Evolutionary conservation across 2,797 vertebrate genomes (phyloP), one percentile per base, ranked within the genome.

Genomic region (Galaxias olidus): DNA sequence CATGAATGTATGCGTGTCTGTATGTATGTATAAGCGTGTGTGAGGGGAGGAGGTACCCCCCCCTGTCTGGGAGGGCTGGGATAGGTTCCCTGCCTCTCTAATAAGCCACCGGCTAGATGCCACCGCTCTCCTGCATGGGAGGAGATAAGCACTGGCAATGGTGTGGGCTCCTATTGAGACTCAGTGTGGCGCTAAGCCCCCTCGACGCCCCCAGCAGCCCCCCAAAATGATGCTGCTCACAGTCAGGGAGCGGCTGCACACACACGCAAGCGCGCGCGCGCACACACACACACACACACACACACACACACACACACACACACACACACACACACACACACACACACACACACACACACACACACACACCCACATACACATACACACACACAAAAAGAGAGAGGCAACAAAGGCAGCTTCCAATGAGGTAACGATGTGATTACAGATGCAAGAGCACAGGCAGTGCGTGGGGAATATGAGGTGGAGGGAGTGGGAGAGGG

Each of bases 61-160:
- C 20, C 58, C 58, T 19, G n/a, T 30, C 42, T n/a, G 14, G 46
- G 45, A 18, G 20, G 72, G 86, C 86, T 88, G 86, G 88, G 84
- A 87, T 85, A 84, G 72, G 75, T 87, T 88, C 81, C 82, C 83
- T 80, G 88, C 79, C 79, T 88, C 79, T 84, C 85, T 91, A 91
- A 93, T 92, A 90, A 91, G 87, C 90, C 87, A 88, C 82, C 82
- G 84, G 89, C 87, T 86, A 80, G 82, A 81, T 89, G 89, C 88
- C 87, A 88, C 84, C 70, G 83, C 74, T 86, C 85, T 88, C 88
- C 91, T 92, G 89, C 86, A 88, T 81, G 80, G 84, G 81, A 84
- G 77, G 74, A 90, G 92, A 93, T 92, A 92, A 92, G 90, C 84
- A 83, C 78, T 81, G 84, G 89, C 86, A 30, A 66, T 78, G 76